These are phyloP conservation scores for Symphodus melops DNA, from an alignment of 2,113 vertebrate species.

Conservation along the genomic window DNA sequence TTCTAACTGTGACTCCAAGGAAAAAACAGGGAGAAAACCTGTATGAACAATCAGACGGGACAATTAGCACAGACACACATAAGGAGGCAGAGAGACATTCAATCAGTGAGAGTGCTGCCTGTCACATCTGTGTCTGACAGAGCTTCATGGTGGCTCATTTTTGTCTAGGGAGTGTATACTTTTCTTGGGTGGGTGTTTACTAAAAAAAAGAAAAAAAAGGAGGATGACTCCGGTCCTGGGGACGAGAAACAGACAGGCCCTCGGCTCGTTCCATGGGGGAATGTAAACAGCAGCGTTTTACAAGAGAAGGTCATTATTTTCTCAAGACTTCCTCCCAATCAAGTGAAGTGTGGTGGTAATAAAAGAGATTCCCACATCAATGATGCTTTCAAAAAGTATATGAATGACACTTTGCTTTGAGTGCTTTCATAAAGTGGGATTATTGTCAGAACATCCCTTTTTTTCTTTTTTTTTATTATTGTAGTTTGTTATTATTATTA, in stretches of 20 bases:
- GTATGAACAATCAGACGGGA: conserved; percentile 4
- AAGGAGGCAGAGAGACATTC: conserved; percentile 15
- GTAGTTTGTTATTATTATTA: not conserved
- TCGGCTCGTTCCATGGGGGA: conserved; percentile 36
- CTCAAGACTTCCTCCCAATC: conserved; percentile 36
- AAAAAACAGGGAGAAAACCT: conserved; percentile 13
- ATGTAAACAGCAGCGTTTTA: conserved; percentile 72
- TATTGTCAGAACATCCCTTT: not conserved
- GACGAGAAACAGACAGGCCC: conserved; percentile 62
- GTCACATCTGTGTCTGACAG: conserved; percentile 27
- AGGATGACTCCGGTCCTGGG: conserved; percentile 49
- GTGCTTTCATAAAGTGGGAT: not conserved
- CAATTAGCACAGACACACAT: not conserved
- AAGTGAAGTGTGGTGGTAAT: conserved; percentile 23
- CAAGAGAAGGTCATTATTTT: conserved; percentile 35
- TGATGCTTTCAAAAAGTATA: not conserved
- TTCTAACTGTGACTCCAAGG: not conserved
- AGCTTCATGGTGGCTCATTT: conserved; percentile 8
- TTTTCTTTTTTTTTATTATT: not conserved
- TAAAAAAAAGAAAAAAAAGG: conserved; percentile 22
- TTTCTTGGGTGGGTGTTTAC: conserved; percentile 40
- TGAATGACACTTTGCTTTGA: not conserved
- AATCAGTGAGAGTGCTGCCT: conserved; percentile 12
- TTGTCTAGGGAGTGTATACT: conserved; percentile 38
- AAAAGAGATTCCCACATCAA: conserved; percentile 31